Evolutionary conservation across 1,140 invertebrate species (phyloP).

Genomic region (Euwallacea fornicatus): DNA sequence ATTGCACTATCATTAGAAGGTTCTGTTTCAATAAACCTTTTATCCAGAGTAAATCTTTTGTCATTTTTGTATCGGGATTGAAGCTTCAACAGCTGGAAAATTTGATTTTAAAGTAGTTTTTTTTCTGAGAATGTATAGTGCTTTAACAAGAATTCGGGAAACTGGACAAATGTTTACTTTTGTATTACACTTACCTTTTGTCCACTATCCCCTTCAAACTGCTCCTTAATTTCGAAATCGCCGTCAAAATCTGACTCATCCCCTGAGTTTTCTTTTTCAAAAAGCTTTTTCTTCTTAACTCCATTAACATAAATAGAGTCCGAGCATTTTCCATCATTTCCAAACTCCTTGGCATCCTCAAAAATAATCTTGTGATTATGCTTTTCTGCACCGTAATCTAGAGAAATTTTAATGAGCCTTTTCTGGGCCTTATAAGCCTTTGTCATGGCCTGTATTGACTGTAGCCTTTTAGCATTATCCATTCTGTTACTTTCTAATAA

Average conservation of each 20-base stretch:
- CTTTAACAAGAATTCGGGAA: not conserved
- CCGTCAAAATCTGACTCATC: constrained; percentile 51
- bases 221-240: constrained; percentile 58
- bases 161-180: not conserved
- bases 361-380: constrained; percentile 59
- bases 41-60: constrained; percentile 61
- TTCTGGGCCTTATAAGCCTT: constrained; percentile 60
- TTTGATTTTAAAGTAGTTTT: not conserved
- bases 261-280: constrained; percentile 52
- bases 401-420: constrained; percentile 59
- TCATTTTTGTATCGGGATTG: constrained; percentile 63
- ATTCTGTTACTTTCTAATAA: constrained; percentile 34
- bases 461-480: constrained; percentile 60
- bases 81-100: constrained; percentile 57
- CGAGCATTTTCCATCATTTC: constrained; percentile 31
- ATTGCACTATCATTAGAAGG: constrained; percentile 27
- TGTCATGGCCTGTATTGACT: constrained; percentile 60
- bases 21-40: constrained; percentile 56
- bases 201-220: constrained; percentile 60
- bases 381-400: constrained; percentile 60
- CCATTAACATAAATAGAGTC: constrained; percentile 22
- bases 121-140: not conserved
- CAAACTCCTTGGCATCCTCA: not conserved
- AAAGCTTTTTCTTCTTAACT: constrained; percentile 53
- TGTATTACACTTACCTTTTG: constrained; percentile 55